Conservation (phyloP, 2,888 invertebrate genomes). For the Apoda limacodes region DNA sequence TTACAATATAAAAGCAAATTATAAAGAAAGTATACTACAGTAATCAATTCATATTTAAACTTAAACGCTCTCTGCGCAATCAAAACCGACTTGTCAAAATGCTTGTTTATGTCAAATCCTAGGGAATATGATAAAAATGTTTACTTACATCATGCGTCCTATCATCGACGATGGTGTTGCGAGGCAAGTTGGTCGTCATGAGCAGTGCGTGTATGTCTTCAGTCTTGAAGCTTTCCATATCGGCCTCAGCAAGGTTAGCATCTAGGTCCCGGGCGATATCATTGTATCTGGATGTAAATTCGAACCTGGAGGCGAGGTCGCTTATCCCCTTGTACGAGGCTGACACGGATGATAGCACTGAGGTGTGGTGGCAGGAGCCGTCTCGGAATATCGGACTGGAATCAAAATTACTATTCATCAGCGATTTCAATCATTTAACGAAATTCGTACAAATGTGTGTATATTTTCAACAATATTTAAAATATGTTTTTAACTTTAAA, state of each 20-base stretch:
- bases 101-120: too few species aligned
- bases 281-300: slow-evolving; percentile 79
- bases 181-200: slow-evolving; percentile 77
- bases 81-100: too few species aligned
- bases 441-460: too few species aligned
- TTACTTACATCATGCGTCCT: slow-evolving; percentile 62
- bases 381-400: slow-evolving; percentile 80
- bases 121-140: too few species aligned
- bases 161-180: slow-evolving; percentile 67
- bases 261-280: slow-evolving; percentile 89
- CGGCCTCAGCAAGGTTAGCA: slow-evolving; percentile 93
- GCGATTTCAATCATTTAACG: too few species aligned
- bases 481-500: too few species aligned
- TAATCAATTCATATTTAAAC: slow-evolving; percentile 15
- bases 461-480: too few species aligned
- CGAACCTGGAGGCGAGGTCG: slow-evolving; percentile 64
- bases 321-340: slow-evolving; percentile 82
- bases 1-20: slow-evolving; percentile 18
- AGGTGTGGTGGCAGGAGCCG: slow-evolving; percentile 82
- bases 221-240: slow-evolving; percentile 94
- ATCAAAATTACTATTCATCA: too few species aligned
- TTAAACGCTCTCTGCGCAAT: too few species aligned
- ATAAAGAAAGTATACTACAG: slow-evolving; percentile 5
- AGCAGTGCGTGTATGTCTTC: slow-evolving; percentile 91
- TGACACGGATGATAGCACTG: slow-evolving; percentile 84